These are phyloP conservation scores for Lasiurus borealis DNA, from an alignment of 2,113 vertebrate species.

Conservation along the genomic window DNA sequence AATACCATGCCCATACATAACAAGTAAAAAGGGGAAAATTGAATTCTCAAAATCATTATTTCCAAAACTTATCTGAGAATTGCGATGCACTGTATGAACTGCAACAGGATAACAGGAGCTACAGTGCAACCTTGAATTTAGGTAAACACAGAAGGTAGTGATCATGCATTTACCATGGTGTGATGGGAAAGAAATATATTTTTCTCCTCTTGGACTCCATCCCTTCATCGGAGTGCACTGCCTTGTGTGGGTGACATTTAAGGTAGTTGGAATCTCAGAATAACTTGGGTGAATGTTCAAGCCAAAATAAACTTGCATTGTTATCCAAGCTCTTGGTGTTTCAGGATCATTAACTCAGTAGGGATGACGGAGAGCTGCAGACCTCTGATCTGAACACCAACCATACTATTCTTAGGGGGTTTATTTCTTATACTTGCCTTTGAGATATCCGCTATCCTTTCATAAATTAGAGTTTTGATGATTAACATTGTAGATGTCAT, in stretches of 20 bases:
- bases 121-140: background rate
- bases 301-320: background rate
- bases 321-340: background rate
- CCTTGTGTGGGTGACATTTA: background rate
- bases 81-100: background rate
- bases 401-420: background rate
- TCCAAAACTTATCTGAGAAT: constrained; percentile 44
- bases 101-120: background rate
- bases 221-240: background rate
- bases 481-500: background rate
- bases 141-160: background rate
- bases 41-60: background rate
- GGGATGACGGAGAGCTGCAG: background rate
- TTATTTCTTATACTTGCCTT: background rate
- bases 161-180: background rate
- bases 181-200: background rate
- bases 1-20: background rate
- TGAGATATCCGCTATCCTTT: background rate
- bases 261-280: background rate
- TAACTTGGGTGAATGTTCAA: background rate
- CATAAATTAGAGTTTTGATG: background rate
- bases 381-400: constrained; percentile 3
- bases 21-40: constrained; percentile 43
- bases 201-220: background rate
- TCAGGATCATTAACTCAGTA: background rate